Evolutionary conservation across 2,888 invertebrate species (phyloP).

Genomic region (Timema cristinae): DNA sequence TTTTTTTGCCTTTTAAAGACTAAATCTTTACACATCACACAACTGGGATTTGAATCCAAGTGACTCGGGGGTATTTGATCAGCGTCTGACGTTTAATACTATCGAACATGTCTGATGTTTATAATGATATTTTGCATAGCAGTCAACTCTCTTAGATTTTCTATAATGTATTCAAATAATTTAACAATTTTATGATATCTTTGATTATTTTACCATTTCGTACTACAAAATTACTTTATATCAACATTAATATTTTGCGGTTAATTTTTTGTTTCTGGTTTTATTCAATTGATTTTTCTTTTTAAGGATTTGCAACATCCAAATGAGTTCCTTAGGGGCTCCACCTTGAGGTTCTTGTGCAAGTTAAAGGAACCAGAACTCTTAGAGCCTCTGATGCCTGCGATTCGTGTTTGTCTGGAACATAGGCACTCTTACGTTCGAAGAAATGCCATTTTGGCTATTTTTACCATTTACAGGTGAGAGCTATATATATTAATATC

Average conservation of each 20-base stretch:
- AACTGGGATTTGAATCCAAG: no score
- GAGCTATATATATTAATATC: background rate
- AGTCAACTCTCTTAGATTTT: no score
- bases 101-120: no score
- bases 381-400: conserved; percentile 96
- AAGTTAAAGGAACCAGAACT: conserved; percentile 98
- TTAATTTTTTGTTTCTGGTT: background rate
- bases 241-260: background rate
- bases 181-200: background rate
- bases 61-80: no score
- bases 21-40: no score
- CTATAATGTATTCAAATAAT: no score
- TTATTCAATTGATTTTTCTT: conserved; percentile 1
- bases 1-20: no score
- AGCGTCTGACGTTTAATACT: no score
- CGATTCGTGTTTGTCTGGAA: conserved; percentile 89
- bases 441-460: conserved; percentile 97
- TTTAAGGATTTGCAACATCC: conserved; percentile 93
- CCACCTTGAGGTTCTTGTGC: conserved; percentile 92
- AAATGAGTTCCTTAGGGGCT: conserved; percentile 98
- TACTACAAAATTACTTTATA: conserved; percentile 10
- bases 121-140: no score
- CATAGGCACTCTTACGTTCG: conserved; percentile 98
- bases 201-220: background rate
- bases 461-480: conserved; percentile 93